Conservation (phyloP, 2,888 invertebrate species). For the Acronicta leporina region DNA sequence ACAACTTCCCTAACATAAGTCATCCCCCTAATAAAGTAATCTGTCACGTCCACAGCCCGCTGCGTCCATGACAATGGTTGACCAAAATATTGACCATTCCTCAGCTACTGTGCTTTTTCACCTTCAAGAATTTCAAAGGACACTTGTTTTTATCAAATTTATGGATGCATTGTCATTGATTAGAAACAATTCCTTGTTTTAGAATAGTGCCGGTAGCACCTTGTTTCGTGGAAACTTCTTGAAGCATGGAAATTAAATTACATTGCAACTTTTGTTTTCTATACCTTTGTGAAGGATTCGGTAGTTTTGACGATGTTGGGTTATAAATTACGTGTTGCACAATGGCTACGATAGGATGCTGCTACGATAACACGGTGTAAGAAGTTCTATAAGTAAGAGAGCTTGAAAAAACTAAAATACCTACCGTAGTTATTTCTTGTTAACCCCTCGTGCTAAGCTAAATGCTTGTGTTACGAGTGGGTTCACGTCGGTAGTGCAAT, state of each 20-base stretch:
- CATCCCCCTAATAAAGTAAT: constrained; percentile 26
- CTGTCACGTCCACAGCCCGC: constrained; percentile 51
- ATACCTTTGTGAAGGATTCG: constrained; percentile 15
- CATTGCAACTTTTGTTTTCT: constrained; percentile 34
- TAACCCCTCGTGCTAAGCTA: too few species aligned
- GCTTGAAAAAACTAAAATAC: background rate
- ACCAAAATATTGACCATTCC: constrained; percentile 82
- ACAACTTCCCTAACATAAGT: constrained; percentile 5
- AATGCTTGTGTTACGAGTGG: too few species aligned
- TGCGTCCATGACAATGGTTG: constrained; percentile 61
- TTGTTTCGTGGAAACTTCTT: constrained; percentile 39
- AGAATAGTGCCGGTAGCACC: constrained; percentile 33
- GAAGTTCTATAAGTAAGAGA: background rate
- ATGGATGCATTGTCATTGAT: constrained; percentile 49
- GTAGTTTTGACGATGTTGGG: constrained; percentile 10
- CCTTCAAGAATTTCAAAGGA: constrained; percentile 24
- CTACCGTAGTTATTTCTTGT: too few species aligned
- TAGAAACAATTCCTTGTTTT: constrained; percentile 49
- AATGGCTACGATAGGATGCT: constrained; percentile 6
- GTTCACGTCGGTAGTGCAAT: too few species aligned
- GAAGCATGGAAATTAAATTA: constrained; percentile 14
- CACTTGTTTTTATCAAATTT: constrained; percentile 62
- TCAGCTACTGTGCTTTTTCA: constrained; percentile 50
- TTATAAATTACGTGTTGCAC: constrained; percentile 45
- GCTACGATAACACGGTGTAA: background rate